Evolutionary conservation across 2,888 invertebrate species (phyloP).

Genomic region (Noctua janthina): DNA sequence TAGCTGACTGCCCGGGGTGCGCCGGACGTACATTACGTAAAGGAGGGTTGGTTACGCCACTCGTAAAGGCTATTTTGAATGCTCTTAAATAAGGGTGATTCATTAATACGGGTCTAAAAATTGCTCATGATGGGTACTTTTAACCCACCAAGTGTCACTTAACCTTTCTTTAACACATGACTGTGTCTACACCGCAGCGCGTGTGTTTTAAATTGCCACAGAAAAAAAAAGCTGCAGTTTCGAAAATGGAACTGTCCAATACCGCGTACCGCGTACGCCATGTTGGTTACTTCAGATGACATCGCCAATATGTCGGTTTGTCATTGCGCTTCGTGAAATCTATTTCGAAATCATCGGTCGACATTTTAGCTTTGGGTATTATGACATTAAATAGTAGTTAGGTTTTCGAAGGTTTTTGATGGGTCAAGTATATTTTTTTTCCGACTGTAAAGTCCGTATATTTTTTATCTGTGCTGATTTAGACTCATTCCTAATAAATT

Average conservation of each 20-base stretch:
- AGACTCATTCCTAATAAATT: not conserved
- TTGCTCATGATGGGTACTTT: slow-evolving; percentile 21
- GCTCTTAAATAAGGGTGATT: slow-evolving; percentile 25
- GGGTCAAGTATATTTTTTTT: not conserved
- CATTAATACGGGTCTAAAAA: slow-evolving; percentile 16
- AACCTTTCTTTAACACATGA: slow-evolving; percentile 10
- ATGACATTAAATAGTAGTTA: not conserved
- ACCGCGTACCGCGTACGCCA: slow-evolving; percentile 31
- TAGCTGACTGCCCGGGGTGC: not conserved
- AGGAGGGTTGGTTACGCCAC: not conserved
- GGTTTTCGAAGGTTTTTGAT: not conserved
- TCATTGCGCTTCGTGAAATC: slow-evolving; percentile 30
- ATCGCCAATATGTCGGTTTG: slow-evolving; percentile 31
- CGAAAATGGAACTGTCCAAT: slow-evolving; percentile 65
- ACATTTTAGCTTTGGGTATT: slow-evolving; percentile 18
- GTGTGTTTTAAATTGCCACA: slow-evolving; percentile 49
- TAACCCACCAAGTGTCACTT: slow-evolving; percentile 8
- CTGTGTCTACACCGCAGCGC: slow-evolving; percentile 13
- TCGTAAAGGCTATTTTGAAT: slow-evolving; percentile 24
- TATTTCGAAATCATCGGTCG: slow-evolving; percentile 29
- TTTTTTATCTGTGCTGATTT: not conserved
- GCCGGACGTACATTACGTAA: slow-evolving; percentile 11
- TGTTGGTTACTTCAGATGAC: slow-evolving; percentile 46
- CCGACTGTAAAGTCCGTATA: not conserved
- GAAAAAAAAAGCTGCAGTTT: slow-evolving; percentile 49